These are phyloP conservation scores for Bombus impatiens DNA, from an alignment of 1,140 invertebrate genomes.

Conservation along the genomic window DNA sequence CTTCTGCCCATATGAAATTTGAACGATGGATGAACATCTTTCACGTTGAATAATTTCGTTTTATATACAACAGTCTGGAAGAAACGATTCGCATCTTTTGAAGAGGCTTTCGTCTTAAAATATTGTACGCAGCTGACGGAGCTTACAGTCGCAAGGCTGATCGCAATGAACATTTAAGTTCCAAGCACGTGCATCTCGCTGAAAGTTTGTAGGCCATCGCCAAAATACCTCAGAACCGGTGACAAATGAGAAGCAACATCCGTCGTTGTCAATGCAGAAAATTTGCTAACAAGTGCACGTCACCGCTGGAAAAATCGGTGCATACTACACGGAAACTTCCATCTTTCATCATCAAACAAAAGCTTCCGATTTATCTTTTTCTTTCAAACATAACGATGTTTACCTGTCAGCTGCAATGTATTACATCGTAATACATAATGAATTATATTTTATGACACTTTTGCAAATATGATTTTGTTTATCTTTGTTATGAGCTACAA, in stretches of 20 bases:
- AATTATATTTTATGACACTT: neutral
- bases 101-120: neutral
- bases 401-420: neutral
- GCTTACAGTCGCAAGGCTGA: neutral
- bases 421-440: neutral
- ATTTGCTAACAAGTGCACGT: slow-evolving; percentile 36
- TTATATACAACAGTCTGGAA: neutral
- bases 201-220: slow-evolving; percentile 3
- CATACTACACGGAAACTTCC: too few species aligned
- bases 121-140: neutral
- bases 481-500: neutral
- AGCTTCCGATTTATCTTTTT: neutral
- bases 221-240: slow-evolving; percentile 38
- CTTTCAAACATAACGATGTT: neutral
- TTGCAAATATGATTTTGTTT: neutral
- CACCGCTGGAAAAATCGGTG: neutral
- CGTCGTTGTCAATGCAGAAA: slow-evolving; percentile 30
- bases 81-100: neutral
- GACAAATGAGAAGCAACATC: neutral
- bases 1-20: too few species aligned
- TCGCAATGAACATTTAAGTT: slow-evolving; percentile 19
- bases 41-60: too few species aligned
- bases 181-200: neutral
- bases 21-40: too few species aligned
- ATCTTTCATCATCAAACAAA: neutral